phyloP scores from a whole-genome alignment of 2,888 invertebrate species.

The Eristalis arbustorum region DNA sequence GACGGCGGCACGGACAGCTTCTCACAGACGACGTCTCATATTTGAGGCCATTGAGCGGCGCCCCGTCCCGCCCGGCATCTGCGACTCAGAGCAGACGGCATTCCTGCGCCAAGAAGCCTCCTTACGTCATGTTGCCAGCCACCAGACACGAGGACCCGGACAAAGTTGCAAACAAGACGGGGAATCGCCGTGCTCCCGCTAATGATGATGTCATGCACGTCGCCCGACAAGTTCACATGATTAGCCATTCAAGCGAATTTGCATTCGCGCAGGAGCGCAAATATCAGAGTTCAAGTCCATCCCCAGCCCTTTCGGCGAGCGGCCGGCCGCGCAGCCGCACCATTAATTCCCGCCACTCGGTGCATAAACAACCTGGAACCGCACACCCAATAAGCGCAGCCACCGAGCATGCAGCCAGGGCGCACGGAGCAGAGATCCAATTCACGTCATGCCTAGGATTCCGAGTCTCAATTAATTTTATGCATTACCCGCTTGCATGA shows the following conservation, averaged over 20 bases:
- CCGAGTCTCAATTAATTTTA: constrained; percentile 68
- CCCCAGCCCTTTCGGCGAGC: constrained; percentile 49
- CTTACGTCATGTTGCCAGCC: not conserved
- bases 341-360: constrained; percentile 44
- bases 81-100: not conserved
- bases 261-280: constrained; percentile 60
- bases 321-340: constrained; percentile 1
- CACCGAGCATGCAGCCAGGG: constrained; percentile 13
- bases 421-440: constrained; percentile 40
- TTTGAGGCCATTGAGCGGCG: not conserved
- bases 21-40: not conserved
- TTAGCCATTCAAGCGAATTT: constrained; percentile 60
- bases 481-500: constrained; percentile 68
- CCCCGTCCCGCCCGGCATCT: not conserved
- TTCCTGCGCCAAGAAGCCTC: not conserved
- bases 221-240: constrained; percentile 55
- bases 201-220: constrained; percentile 64
- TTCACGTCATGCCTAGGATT: constrained; percentile 65
- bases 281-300: constrained; percentile 65
- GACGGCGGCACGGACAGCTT: not conserved
- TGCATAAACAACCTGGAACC: constrained; percentile 28
- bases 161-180: not conserved
- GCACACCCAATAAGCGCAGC: not conserved
- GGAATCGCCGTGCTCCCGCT: not conserved
- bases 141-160: not conserved